Evolutionary conservation across 2,888 invertebrate species (phyloP).

Genomic region (Luperina nickerlii): DNA sequence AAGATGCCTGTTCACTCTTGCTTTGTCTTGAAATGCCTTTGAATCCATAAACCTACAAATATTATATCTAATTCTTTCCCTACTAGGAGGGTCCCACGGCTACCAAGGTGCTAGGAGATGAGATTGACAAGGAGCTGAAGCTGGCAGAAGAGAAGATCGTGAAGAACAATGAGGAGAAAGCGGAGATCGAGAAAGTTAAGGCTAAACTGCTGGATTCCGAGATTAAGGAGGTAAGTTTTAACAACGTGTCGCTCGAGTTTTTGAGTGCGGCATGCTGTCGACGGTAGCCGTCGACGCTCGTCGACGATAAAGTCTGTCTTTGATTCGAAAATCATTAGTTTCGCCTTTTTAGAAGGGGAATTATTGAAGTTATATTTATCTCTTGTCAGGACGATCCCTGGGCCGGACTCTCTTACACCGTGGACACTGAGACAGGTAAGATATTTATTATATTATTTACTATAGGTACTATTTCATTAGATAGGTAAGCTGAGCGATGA

Average conservation of each 20-base stretch:
- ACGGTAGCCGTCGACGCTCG: too few relatives aligned
- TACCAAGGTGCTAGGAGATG: constrained; percentile 81
- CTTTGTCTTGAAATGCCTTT: too few relatives aligned
- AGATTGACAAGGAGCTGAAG: constrained; percentile 80
- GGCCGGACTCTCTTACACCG: constrained; percentile 95
- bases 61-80: not conserved
- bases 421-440: constrained; percentile 97
- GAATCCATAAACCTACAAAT: too few relatives aligned
- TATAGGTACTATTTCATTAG: too few relatives aligned
- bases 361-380: too few relatives aligned
- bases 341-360: too few relatives aligned
- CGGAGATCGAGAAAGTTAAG: constrained; percentile 93
- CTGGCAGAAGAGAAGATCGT: constrained; percentile 80
- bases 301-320: too few relatives aligned
- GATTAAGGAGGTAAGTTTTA: constrained; percentile 80
- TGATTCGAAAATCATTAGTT: too few relatives aligned
- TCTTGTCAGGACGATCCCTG: constrained; percentile 92
- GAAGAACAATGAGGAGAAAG: constrained; percentile 82
- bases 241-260: too few relatives aligned
- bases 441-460: not conserved
- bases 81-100: constrained; percentile 83
- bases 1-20: too few relatives aligned
- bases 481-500: too few relatives aligned
- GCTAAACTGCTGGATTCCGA: constrained; percentile 90
- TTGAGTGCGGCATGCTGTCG: too few relatives aligned